These are phyloP conservation scores for Brachyistius frenatus DNA, from an alignment of 2,113 vertebrate genomes.

Conservation along the genomic window DNA sequence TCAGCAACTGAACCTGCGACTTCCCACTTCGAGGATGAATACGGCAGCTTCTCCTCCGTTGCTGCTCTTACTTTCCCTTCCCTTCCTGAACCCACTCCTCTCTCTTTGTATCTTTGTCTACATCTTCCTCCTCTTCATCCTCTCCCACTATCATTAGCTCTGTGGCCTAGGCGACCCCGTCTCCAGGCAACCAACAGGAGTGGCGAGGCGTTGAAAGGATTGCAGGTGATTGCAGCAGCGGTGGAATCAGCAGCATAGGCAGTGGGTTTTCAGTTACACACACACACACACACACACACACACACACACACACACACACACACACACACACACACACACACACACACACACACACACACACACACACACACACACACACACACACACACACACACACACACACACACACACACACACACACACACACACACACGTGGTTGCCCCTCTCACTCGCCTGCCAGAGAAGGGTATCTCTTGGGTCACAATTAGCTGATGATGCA, in stretches of 20 bases:
- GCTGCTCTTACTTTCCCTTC: not conserved
- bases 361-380: slow-evolving; percentile 37
- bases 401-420: slow-evolving; percentile 48
- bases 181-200: slow-evolving; percentile 79
- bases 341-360: slow-evolving; percentile 29
- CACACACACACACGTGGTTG: slow-evolving; percentile 33
- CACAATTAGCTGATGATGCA: slow-evolving; percentile 87
- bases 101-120: slow-evolving; percentile 32
- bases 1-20: not conserved
- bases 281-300: slow-evolving; percentile 33
- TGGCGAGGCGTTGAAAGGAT: slow-evolving; percentile 78
- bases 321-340: slow-evolving; percentile 28
- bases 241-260: slow-evolving; percentile 42
- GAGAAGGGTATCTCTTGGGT: slow-evolving; percentile 79
- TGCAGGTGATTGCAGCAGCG: slow-evolving; percentile 87
- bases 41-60: not conserved
- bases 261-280: slow-evolving; percentile 43
- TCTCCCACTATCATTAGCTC: slow-evolving; percentile 61
- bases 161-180: slow-evolving; percentile 76
- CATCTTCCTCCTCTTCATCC: slow-evolving; percentile 49
- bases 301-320: slow-evolving; percentile 52
- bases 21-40: not conserved
- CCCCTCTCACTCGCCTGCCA: slow-evolving; percentile 62
- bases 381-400: slow-evolving; percentile 38
- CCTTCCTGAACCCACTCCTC: slow-evolving; percentile 6